Evolutionary conservation across 2,113 vertebrate genomes (phyloP), one percentile per base, ranked within the genome.

Genomic region (Otocyon megalotis): DNA sequence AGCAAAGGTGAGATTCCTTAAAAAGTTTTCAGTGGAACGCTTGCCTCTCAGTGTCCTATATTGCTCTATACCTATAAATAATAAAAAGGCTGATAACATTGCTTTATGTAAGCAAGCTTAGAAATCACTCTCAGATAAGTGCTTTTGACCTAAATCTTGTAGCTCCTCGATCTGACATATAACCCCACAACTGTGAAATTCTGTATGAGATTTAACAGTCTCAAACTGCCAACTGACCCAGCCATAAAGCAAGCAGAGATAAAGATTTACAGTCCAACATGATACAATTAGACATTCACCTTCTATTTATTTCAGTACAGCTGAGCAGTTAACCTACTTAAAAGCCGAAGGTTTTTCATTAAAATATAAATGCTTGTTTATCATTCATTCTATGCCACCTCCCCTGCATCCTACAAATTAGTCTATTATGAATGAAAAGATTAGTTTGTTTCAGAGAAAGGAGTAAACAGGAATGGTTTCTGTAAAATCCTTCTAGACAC

Each of bases 131-230:
- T 98, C 98, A 98, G 98, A 98, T 99, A 99, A 99, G 98, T 98
- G 98, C 98, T 98, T 99, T 98, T 99, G 99, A 99, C 98, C 99
- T 99, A 98, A 99, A 99, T 99, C 98, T 99, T 99, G 98, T 98
- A 98, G 98, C 37, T 85, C 97, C 98, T 99, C 97, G 71, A 98
- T 98, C 98, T 98, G 98, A 98, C 98, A 98, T 98, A 97, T 98
- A 99, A 98, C 99, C 98, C 97, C 98, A 97, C 97, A 98, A 99
- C 98, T 98, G 98, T 98, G 98, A 99, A 99, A 98, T 99, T 98
- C 98, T 98, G 97, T 98, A 97, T 96, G 98, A 98, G 98, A 98
- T 98, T 98, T 99, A 99, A 98, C 98, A 98, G 98, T 97, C 98
- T 98, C 98, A 98, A 99, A 98, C 98, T 98, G 98, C 98, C 98